Percentiles rank a stretch among this genome's conserved stretches.
These are phyloP conservation scores for Dysmachus trigonus DNA, from an alignment of 2,888 invertebrate genomes.

Conservation along the genomic window DNA sequence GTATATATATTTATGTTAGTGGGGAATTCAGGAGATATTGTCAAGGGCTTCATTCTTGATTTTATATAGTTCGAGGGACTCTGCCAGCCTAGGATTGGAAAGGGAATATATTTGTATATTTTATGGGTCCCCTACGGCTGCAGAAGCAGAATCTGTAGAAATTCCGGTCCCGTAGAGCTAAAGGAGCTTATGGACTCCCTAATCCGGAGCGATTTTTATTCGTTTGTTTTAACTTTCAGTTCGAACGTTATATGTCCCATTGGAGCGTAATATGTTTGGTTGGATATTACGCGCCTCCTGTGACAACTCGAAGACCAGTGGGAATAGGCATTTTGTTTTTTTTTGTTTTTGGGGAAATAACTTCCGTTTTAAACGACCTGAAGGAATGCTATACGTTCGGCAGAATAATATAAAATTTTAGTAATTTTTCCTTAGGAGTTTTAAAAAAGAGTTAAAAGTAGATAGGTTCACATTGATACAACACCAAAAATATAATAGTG, in stretches of 20 bases:
- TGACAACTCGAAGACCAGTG: neutral
- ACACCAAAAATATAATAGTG: too few relatives aligned
- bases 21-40: neutral
- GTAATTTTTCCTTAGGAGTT: neutral
- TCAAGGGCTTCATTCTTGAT: slow-evolving; percentile 8
- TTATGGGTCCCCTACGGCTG: slow-evolving; percentile 31
- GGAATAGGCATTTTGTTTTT: neutral
- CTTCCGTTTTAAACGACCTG: neutral
- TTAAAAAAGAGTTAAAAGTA: neutral
- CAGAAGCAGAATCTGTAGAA: slow-evolving; percentile 14
- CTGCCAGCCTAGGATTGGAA: neutral
- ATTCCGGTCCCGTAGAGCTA: neutral
- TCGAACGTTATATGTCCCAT: neutral
- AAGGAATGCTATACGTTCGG: neutral
- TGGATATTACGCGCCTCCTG: neutral
- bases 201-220: slow-evolving; percentile 11
- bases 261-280: neutral
- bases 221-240: neutral
- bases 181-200: slow-evolving; percentile 15
- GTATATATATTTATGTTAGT: neutral
- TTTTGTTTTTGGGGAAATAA: too few relatives aligned
- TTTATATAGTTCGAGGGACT: slow-evolving; percentile 1
- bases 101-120: slow-evolving; percentile 24
- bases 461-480: too few relatives aligned
- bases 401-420: neutral